Evolutionary conservation across 1,140 invertebrate species (phyloP).

Genomic region (Zelostemma sp.): DNA sequence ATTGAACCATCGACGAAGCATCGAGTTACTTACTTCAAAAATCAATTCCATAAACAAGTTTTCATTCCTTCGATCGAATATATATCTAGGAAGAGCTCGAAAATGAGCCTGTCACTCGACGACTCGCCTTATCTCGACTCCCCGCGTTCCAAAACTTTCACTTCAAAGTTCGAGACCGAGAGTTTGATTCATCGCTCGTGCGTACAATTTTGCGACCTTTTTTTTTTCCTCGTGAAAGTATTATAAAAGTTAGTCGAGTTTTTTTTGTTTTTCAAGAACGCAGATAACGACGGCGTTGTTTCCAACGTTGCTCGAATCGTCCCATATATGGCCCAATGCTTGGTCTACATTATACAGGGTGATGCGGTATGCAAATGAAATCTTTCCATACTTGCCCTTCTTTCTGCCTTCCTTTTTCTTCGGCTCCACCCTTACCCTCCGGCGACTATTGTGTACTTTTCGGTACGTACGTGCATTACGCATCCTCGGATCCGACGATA

Average conservation of each 20-base stretch:
- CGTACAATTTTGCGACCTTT: too few species aligned
- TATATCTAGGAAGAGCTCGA: too few species aligned
- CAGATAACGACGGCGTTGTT: too few species aligned
- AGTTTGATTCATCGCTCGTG: too few species aligned
- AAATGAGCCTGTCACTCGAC: constrained; percentile 63
- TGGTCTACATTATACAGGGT: constrained; percentile 58
- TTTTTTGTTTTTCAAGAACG: constrained; percentile 39
- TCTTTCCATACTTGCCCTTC: constrained; percentile 40
- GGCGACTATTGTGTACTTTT: constrained; percentile 62
- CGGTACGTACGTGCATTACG: constrained; percentile 16
- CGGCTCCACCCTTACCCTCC: constrained; percentile 65
- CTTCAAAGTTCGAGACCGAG: too few species aligned
- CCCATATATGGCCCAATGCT: constrained; percentile 39
- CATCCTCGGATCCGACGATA: constrained; percentile 39
- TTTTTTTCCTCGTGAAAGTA: too few species aligned
- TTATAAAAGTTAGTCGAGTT: too few species aligned
- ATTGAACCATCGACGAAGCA: constrained; percentile 20
- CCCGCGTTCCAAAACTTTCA: not conserved
- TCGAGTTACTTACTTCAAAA: too few species aligned
- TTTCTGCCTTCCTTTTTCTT: constrained; percentile 44
- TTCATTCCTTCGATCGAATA: too few species aligned
- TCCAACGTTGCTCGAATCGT: too few species aligned
- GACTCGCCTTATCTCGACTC: constrained; percentile 45
- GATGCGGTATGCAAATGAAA: constrained; percentile 66
- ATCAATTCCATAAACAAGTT: too few species aligned